Base-by-base conservation (phyloP, 2,113 vertebrate species). In the Salvelinus sp. region DNA sequence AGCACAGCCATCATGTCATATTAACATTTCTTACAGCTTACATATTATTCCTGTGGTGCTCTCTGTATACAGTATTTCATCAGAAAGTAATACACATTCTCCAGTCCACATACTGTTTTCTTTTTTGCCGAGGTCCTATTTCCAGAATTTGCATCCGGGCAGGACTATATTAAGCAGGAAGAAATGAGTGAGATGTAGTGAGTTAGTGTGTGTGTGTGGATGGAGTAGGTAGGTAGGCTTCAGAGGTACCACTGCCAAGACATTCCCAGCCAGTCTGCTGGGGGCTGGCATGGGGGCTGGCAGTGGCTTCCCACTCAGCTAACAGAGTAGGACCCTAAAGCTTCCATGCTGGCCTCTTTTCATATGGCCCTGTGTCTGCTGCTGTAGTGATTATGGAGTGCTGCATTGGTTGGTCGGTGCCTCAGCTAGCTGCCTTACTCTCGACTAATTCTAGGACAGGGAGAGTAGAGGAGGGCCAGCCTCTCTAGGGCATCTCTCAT, bases 381-480 rank as follows among this genome's bases (percentile, higher is more conserved):
- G 70, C 6, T 3, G 48, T 28, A 57, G 65, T 81, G 70, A 81
- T 58, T 62, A 62, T 62, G n/a, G 5, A 9, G 58, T 7, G 13
- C n/a, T 22, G 58, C 58, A n/a, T n/a, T 22, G n/a, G 58, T 62
- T 62, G 58, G 20, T 62, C 20, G 18, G 58, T 9, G 6, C 18
- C 58, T 22, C 58, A 62, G 58, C 20, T 60, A 60, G 48, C 48
- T 50, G 48, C 50, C 50, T 16, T 14, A 54, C 50, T 54, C 25
- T 25, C 9, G 23, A 25, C 73, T 79, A 57, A 76, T 79, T 84
- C 69, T 81, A 75, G 73, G 70, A 68, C 79, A 54, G 63, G 62
- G 64, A 72, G 64, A 73, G 65, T 74, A 64, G 67, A 74, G 10
- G 64, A 54, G 48, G 70, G 68, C 71, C 74, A 74, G 74, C 22